Evolutionary conservation across 1,140 invertebrate species (phyloP), one percentile per base, ranked within the genome.

Genomic region (Drosophila sproati): DNA sequence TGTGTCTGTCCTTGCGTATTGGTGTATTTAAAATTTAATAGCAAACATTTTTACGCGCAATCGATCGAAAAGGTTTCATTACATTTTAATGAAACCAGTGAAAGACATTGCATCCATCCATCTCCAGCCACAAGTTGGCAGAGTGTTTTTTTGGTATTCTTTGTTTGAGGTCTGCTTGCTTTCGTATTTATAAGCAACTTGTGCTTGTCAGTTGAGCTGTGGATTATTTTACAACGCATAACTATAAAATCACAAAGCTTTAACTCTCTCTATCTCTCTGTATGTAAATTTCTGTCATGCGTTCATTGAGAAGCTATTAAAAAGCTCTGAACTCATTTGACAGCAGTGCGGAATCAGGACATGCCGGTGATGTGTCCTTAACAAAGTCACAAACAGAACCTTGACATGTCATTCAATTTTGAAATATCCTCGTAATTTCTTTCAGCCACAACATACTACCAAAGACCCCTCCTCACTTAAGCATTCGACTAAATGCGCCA

Each of bases 1-100:
- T 75, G 67, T 50, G 68, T 41, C 67, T 20, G 20, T 20, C 20
- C 1, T 20, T 20, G 52, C 43, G 81, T 67, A 85, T 82, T 76
- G 75, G 76, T 80, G 85, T 89, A 85, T 89, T 89, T 88, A 88
- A 89, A 88, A 80, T 88, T 89, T 89, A 67, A 88, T 87, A 64
- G 83, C 80, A 74, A 79, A 83, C 85, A 89, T 89, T 88, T 88
- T 88, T 83, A 88, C 89, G 85, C 59, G 70, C 83, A 83, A 88
- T 88, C 83, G 83, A 88, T 88, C 80, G 80, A 83, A 83, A 80
- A 63, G 83, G 80, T 89, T 88, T 83, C 83, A 88, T 88, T 83
- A 88, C 83, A 82, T 88, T 87, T 87, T 87, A 87, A 87, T 87
- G 80, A 87, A 87, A 88, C 31, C 67, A 45, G 61, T 35, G 57